Conservation (phyloP, 2,113 vertebrate genomes). For the Oxygymnocypris stewartii region DNA sequence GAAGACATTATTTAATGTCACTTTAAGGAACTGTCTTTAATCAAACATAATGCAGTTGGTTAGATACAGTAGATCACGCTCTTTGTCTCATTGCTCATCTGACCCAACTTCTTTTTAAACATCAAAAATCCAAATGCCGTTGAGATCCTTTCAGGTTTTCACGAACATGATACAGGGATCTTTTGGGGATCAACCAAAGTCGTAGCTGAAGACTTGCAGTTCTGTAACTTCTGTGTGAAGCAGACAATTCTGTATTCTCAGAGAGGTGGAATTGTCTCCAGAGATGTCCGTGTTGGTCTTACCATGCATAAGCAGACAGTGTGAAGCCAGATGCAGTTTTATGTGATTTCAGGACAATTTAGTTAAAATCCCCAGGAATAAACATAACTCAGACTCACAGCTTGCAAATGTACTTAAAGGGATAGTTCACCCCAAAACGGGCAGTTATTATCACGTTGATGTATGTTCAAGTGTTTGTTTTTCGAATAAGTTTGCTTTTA, state of each 20-base stretch:
- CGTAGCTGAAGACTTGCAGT: background rate
- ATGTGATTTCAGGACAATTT: background rate
- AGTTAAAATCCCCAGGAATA: background rate
- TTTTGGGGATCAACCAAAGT: background rate
- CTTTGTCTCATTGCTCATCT: background rate
- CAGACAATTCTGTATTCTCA: background rate
- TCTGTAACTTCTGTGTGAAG: background rate
- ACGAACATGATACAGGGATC: slow-evolving; percentile 22
- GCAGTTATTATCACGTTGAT: too few species aligned
- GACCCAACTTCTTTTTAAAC: slow-evolving; percentile 9
- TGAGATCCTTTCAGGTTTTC: slow-evolving; percentile 12
- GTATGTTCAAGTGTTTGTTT: too few species aligned
- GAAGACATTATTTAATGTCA: background rate
- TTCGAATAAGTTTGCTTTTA: too few species aligned
- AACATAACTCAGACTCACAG: background rate
- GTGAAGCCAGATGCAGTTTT: background rate
- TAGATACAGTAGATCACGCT: background rate
- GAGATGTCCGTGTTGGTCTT: background rate
- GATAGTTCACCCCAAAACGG: background rate
- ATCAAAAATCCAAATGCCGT: background rate
- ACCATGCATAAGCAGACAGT: background rate
- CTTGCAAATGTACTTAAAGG: background rate
- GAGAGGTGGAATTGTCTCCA: background rate
- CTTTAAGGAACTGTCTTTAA: background rate
- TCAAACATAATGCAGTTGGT: background rate